These are phyloP conservation scores for Drosophila mettleri DNA, from an alignment of 2,888 invertebrate species.

Conservation along the genomic window DNA sequence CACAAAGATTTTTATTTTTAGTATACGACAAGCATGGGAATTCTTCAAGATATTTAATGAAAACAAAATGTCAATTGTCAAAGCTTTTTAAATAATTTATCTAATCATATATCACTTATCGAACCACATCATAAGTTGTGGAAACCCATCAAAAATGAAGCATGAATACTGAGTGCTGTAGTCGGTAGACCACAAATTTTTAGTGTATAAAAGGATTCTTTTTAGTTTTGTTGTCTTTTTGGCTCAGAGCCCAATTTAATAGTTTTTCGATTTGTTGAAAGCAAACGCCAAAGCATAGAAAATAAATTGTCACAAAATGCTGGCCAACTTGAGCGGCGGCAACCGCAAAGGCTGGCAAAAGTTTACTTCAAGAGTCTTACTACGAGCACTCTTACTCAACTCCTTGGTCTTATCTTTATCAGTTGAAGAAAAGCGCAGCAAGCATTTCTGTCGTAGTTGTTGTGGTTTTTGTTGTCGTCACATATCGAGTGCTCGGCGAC, in stretches of 20 bases:
- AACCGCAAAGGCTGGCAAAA: slow-evolving; percentile 61
- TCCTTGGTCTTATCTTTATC: slow-evolving; percentile 75
- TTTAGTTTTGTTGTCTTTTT: slow-evolving; percentile 41
- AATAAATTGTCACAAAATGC: slow-evolving; percentile 80
- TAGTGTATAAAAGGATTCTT: slow-evolving; percentile 39
- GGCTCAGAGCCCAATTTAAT: slow-evolving; percentile 80
- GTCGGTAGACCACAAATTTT: neutral
- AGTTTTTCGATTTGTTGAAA: slow-evolving; percentile 81
- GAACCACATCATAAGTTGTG: neutral
- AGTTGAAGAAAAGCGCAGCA: slow-evolving; percentile 62
- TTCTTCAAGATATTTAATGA: too few species aligned
- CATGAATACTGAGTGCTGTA: too few species aligned
- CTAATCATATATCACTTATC: neutral
- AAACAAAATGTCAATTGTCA: too few species aligned
- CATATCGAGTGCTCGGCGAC: slow-evolving; percentile 51
- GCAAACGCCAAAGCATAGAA: slow-evolving; percentile 76
- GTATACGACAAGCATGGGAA: too few species aligned
- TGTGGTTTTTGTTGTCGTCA: slow-evolving; percentile 26
- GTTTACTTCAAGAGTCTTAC: slow-evolving; percentile 53
- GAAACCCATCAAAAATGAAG: neutral
- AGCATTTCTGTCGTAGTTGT: slow-evolving; percentile 12
- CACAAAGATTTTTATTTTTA: too few species aligned
- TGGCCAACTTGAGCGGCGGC: slow-evolving; percentile 45
- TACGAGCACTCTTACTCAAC: slow-evolving; percentile 50
- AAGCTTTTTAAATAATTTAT: too few species aligned